Percentiles rank a stretch among this genome's conserved stretches.
Evolutionary conservation across 1,140 invertebrate genomes (phyloP).

Genomic region (Tetramorium alpestre): DNA sequence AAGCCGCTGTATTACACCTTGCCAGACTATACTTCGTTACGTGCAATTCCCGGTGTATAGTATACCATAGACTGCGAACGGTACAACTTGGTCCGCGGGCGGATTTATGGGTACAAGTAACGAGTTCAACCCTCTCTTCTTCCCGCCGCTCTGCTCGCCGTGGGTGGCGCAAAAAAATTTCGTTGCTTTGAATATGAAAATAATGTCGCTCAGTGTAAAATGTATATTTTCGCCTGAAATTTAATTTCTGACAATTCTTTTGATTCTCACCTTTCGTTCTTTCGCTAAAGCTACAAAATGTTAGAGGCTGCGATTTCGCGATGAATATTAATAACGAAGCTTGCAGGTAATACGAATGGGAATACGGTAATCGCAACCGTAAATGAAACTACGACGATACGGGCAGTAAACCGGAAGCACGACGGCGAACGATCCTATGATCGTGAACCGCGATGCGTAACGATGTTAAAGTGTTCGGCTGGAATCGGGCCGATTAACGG

Average conservation of each 20-base stretch:
- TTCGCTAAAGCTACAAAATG: neutral
- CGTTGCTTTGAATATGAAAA: constrained; percentile 20
- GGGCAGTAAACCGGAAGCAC: constrained; percentile 2
- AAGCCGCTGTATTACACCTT: constrained; percentile 23
- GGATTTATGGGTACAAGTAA: constrained; percentile 57
- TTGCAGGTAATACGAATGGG: neutral
- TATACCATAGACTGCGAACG: constrained; percentile 13
- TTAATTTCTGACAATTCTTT: neutral
- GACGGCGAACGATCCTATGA: constrained; percentile 23
- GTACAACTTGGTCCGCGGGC: constrained; percentile 46
- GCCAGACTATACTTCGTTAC: constrained; percentile 45
- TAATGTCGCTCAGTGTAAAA: neutral
- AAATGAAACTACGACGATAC: constrained; percentile 4
- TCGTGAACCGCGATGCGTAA: constrained; percentile 29
- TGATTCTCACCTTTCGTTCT: neutral
- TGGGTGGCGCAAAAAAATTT: constrained; percentile 25
- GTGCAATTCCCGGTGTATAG: constrained; percentile 48
- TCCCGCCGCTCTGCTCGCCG: neutral
- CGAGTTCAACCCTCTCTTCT: constrained; percentile 31
- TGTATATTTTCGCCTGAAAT: neutral
- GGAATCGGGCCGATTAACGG: constrained; percentile 41
- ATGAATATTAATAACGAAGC: neutral
- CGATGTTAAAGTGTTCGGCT: constrained; percentile 42
- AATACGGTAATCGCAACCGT: neutral
- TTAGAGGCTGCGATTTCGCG: neutral